Percentiles rank a stretch among this genome's conserved stretches.
These are phyloP conservation scores for Borostomias antarcticus DNA, from an alignment of 2,797 vertebrate genomes.

Conservation along the genomic window DNA sequence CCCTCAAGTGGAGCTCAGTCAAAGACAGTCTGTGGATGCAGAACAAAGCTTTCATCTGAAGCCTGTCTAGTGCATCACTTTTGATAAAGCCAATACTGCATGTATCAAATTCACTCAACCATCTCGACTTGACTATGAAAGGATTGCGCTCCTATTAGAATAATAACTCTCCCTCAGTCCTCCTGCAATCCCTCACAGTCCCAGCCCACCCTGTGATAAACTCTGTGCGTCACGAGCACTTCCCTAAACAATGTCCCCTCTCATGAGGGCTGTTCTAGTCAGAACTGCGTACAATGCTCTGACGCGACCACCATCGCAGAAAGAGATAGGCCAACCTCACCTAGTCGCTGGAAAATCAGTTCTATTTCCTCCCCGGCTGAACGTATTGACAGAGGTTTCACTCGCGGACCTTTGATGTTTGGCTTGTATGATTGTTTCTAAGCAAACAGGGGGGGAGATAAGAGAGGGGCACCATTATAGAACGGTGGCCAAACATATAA, in stretches of 20 bases:
- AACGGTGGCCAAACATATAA: slow-evolving; percentile 32
- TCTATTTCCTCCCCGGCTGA: slow-evolving; percentile 4
- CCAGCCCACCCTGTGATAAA: neutral
- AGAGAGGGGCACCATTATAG: slow-evolving; percentile 10
- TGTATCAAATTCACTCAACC: neutral
- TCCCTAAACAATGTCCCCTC: neutral
- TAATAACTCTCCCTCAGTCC: neutral
- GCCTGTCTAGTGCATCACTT: neutral
- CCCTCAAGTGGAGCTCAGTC: too few relatives aligned
- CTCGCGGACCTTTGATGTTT: slow-evolving; percentile 24
- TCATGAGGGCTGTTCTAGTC: neutral
- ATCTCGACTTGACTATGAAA: neutral
- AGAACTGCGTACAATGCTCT: neutral
- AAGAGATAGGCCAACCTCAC: too few relatives aligned
- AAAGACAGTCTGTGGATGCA: too few relatives aligned
- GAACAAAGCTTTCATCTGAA: slow-evolving; percentile 4
- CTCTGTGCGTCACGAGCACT: neutral
- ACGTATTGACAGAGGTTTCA: slow-evolving; percentile 5
- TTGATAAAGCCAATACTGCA: neutral
- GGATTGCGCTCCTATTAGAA: neutral
- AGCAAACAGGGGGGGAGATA: slow-evolving; percentile 24
- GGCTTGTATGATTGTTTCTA: slow-evolving; percentile 21
- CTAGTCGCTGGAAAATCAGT: slow-evolving; percentile 6
- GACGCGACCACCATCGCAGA: too few relatives aligned
- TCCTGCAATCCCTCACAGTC: neutral